Evolutionary conservation across 35 echinoderm and acorn worm species (phyloP), one percentile per base, ranked within the genome.

Genomic region (Lytechinus pictus): DNA sequence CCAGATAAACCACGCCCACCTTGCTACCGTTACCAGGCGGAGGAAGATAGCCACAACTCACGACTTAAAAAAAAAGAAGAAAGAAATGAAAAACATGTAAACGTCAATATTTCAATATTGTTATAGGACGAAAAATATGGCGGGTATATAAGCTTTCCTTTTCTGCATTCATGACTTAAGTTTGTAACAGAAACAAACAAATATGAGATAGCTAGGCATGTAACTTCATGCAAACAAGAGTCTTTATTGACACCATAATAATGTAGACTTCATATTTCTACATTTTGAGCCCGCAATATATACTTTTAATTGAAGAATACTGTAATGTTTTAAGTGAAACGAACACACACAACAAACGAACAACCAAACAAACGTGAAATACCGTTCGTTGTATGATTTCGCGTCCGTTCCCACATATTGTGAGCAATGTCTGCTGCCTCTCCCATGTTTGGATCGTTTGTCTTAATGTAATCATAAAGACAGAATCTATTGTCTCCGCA

Each of bases 391-490:
- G 96, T 98, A 27, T 51, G 44, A 29, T 91, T 92, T 60, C 58
- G 79, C 5, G 96, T 95, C 7, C 33, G 52, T 87, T 96, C 61
- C 61, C 96, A 97, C 8, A 56, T 86, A 33, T 96, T 96, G 72
- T 97, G 92, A 4, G 96, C 95, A 71, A 93, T 56, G 89, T 52
- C 92, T 7, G 98, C 89, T 13, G 91, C 95, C 52, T 79, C 93
- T 9, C 72, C 98, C 44, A 94, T 93, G 3, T 95, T 53, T 24
- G 92, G 57, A 52, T 94, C 79, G 9, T 56, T 61, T 1, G 97
- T 99, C 89, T 97, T 97, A 44, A 94, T 86, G 89, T 95, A 99
- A 89, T 99, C 98, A 92, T 96, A 99, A 9, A 92, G 92, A 93
- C 98, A 99, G 1, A 87, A 61, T 21, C 27, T 27, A 52, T 97